phyloP scores from a whole-genome alignment of 2,888 invertebrate genomes.

The Amorpha juglandis region DNA sequence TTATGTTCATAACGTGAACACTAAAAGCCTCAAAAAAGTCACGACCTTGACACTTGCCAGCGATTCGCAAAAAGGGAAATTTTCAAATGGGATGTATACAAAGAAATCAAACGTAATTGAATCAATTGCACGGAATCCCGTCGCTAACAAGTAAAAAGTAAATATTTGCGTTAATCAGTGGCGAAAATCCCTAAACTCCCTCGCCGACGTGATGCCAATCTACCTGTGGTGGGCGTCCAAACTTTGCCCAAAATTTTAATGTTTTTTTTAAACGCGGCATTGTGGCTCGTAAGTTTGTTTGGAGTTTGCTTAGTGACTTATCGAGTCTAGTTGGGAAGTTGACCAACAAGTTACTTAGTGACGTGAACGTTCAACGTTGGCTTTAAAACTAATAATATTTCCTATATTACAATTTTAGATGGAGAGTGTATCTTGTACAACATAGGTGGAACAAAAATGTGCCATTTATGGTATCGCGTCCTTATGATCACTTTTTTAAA shows the following conservation, averaged over 20 bases:
- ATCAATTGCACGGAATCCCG: constrained; percentile 28
- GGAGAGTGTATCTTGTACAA: too few species aligned
- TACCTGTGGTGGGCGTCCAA: constrained; percentile 1
- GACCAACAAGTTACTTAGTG: too few species aligned
- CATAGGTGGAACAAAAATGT: too few species aligned
- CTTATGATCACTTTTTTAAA: too few species aligned
- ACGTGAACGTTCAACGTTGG: too few species aligned
- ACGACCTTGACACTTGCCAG: background rate
- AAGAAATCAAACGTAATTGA: constrained; percentile 27
- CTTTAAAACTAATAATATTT: too few species aligned
- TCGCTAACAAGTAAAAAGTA: constrained; percentile 40
- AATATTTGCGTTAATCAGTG: constrained; percentile 43
- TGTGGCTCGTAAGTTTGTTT: constrained; percentile 10
- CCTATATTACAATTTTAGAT: too few species aligned
- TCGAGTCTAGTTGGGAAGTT: too few species aligned
- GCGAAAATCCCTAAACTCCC: constrained; percentile 24
- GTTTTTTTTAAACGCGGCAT: constrained; percentile 9
- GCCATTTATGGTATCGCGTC: too few species aligned
- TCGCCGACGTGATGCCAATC: constrained; percentile 18
- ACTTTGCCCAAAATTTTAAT: constrained; percentile 11
- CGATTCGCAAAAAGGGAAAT: background rate
- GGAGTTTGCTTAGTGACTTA: constrained; percentile 2
- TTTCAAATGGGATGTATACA: constrained; percentile 12
- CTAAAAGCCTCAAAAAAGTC: background rate
- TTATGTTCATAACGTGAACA: too few species aligned